Percentiles rank a stretch among this genome's conserved stretches.
Evolutionary conservation across 2,888 invertebrate genomes (phyloP).

Genomic region (Aricia artaxerxes): DNA sequence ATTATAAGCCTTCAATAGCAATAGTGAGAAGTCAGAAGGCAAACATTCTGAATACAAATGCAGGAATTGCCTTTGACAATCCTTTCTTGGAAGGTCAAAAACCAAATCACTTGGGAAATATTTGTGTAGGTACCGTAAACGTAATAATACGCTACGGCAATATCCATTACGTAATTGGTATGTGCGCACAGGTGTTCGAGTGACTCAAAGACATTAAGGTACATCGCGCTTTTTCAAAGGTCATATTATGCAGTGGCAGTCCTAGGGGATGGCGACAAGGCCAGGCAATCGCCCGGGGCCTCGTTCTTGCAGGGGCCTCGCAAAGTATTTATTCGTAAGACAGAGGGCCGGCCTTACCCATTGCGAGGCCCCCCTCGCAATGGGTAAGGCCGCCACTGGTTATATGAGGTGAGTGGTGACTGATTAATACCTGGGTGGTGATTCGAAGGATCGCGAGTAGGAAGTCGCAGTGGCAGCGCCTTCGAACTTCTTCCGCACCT

Average conservation of each 20-base stretch:
- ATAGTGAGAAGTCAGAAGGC: too few species aligned
- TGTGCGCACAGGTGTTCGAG: background rate
- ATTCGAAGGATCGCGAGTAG: slow-evolving; percentile 70
- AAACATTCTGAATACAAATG: too few species aligned
- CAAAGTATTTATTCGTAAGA: too few species aligned
- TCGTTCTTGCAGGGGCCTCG: too few species aligned
- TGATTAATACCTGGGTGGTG: slow-evolving; percentile 63
- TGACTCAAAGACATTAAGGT: background rate
- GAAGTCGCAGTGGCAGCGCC: slow-evolving; percentile 58
- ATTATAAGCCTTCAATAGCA: too few species aligned
- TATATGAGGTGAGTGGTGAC: too few species aligned
- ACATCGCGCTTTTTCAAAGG: background rate
- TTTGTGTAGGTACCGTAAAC: background rate
- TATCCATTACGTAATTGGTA: background rate
- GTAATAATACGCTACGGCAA: too few species aligned
- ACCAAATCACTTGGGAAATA: background rate
- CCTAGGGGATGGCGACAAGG: background rate
- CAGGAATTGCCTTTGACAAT: too few species aligned
- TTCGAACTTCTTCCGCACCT: slow-evolving; percentile 75
- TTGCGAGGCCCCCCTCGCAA: too few species aligned
- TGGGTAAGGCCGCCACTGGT: too few species aligned
- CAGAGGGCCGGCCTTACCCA: too few species aligned
- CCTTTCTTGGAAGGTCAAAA: background rate
- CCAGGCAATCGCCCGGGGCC: too few species aligned
- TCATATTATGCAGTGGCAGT: background rate